phyloP scores from a whole-genome alignment of 2,888 invertebrate species.

The Pristionchus entomophagus region DNA sequence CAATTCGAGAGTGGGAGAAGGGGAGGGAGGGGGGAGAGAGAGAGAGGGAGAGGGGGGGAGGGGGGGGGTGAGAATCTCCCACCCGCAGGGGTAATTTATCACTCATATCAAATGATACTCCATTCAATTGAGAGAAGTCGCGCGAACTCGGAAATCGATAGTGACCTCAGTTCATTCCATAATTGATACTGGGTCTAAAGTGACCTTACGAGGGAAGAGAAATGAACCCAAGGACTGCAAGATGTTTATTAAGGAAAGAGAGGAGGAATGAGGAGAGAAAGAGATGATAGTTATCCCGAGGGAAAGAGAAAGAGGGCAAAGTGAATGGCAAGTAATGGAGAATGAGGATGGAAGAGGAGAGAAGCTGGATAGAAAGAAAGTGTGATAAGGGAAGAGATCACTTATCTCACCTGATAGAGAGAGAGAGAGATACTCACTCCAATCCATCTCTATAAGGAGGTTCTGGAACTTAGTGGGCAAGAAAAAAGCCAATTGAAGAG shows the following conservation, averaged over 20 bases:
- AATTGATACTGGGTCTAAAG: conserved; percentile 14
- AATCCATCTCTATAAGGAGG: background rate
- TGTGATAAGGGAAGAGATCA: conserved; percentile 29
- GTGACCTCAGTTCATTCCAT: background rate
- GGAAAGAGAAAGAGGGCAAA: conserved; percentile 4
- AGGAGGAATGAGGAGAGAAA: background rate
- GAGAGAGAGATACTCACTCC: background rate
- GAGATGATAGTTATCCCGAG: conserved; percentile 17
- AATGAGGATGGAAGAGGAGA: background rate
- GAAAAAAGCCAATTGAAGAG: conserved; percentile 13
- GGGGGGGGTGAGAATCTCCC: background rate
- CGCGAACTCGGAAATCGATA: background rate
- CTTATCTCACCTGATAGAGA: background rate
- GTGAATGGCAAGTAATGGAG: background rate
- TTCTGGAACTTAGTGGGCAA: background rate
- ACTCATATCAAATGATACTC: conserved; percentile 13
- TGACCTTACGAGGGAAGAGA: background rate
- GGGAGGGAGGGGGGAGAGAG: too few relatives aligned
- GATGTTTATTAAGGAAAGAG: conserved; percentile 8
- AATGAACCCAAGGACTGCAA: background rate
- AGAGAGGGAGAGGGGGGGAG: background rate
- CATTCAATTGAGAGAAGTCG: background rate
- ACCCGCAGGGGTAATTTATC: conserved; percentile 7
- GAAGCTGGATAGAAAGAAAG: background rate
- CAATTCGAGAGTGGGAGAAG: background rate